Evolutionary conservation across 2,888 invertebrate species (phyloP), one percentile per base, ranked within the genome.

Genomic region (Drosophila niveifrons): DNA sequence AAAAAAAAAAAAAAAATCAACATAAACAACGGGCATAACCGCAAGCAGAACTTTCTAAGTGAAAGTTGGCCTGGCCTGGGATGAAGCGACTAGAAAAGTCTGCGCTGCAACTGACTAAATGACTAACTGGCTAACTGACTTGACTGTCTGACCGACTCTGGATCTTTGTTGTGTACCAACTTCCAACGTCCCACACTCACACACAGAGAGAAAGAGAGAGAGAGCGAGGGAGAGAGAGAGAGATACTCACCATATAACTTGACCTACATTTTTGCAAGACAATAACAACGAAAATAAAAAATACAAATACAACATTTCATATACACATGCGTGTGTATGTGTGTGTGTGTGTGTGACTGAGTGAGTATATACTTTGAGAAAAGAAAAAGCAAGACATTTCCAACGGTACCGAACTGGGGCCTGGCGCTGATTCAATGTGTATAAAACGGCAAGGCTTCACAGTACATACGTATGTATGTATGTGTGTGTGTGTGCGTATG

Each of bases 21-120:
- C 75, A 74, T 66, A 66, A 71, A 41, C 72, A 69, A 68, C 72
- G 52, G 64, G 65, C 62, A 77, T 77, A 80, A 90, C 86, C 82
- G 83, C 87, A 82, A 90, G 90, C 90, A 91, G 91, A 91, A 91
- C 91, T 91, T 91, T 91, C 91, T 91, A 91, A 91, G 91, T 91
- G 91, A 91, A 91, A 91, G 91, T 91, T 82, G 73, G 55, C 68
- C 39, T 82, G 73, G 55, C 66, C 62, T 62, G 72, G 57, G 70
- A 73, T 79, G 69, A 71, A 80, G 86, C 77, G 80, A 82, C 89
- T 85, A 88, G 89, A 89, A 88, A 89, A 88, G 85, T 80, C 80
- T 88, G 56, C 68, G 64, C 39, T 56, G n/a, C 66, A 55, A 47
- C 43, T 48, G 62, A 58, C 80, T 67, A 51, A 65, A 56, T 63